These are phyloP conservation scores for Gracilinanus agilis DNA, from an alignment of 2,113 vertebrate species.

Conservation along the genomic window DNA sequence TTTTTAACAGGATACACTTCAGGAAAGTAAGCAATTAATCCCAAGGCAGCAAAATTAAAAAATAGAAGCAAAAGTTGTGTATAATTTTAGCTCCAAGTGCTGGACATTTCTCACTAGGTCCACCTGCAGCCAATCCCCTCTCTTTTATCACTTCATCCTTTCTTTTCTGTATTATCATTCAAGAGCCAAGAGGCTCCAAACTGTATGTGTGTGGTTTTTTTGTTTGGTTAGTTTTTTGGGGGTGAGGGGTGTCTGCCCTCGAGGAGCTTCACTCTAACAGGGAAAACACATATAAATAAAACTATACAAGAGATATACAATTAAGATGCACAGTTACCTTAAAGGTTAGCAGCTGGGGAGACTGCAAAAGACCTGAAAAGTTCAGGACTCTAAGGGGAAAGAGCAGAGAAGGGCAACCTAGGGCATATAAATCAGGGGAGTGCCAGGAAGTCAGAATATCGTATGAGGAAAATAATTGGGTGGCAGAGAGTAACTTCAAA, in stretches of 20 bases:
- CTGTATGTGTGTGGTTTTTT: too few relatives aligned
- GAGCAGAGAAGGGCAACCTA: neutral
- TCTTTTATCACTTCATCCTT: neutral
- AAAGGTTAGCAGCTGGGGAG: neutral
- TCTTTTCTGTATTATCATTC: neutral
- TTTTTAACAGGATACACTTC: neutral
- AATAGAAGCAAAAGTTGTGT: neutral
- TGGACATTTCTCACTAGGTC: neutral
- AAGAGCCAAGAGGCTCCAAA: neutral
- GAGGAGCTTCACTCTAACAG: neutral
- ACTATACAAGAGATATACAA: neutral
- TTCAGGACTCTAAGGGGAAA: neutral
- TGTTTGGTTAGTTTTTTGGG: too few relatives aligned
- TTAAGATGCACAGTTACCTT: neutral
- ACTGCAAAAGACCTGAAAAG: neutral
- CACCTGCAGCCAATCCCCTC: neutral
- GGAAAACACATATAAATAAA: neutral
- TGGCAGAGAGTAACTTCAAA: neutral
- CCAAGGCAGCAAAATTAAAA: neutral
- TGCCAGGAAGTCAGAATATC: neutral
- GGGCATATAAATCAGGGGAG: neutral
- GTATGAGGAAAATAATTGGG: neutral
- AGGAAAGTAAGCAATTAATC: neutral
- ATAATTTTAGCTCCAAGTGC: neutral
- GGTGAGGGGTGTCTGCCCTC: neutral